Percentiles rank a stretch among this genome's conserved stretches.
Evolutionary conservation across 2,113 vertebrate genomes (phyloP).

Genomic region (Chlorodrepanis virens): DNA sequence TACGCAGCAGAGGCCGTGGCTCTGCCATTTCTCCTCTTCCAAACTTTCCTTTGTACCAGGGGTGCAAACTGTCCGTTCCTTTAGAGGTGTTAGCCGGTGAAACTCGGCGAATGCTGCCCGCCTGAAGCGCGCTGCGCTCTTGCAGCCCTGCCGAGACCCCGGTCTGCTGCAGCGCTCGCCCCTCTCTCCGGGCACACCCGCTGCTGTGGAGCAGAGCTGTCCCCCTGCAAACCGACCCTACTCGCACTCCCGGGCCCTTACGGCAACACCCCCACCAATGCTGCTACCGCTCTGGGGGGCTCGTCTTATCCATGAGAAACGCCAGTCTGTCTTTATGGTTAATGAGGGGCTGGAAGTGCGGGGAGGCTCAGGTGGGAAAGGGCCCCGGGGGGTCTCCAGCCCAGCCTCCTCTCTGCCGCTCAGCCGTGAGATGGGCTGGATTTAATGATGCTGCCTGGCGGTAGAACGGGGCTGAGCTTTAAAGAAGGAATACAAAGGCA

Average conservation of each 20-base stretch:
- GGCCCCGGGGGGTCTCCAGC: background rate
- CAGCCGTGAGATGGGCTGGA: background rate
- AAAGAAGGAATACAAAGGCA: background rate
- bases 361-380: background rate
- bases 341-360: background rate
- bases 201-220: accelerated
- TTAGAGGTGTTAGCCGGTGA: background rate
- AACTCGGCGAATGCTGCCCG: background rate
- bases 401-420: background rate
- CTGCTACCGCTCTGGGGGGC: accelerated
- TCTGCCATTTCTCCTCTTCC: background rate
- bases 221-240: background rate
- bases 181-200: accelerated
- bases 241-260: background rate
- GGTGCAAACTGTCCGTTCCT: background rate
- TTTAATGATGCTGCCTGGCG: background rate
- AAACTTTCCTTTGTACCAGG: background rate
- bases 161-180: background rate
- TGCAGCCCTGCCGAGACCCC: background rate
- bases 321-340: background rate
- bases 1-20: background rate
- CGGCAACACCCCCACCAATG: accelerated
- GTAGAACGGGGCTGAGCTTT: background rate
- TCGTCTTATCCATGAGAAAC: background rate
- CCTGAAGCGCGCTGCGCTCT: background rate